Evolutionary conservation across 2,113 vertebrate species (phyloP).

Genomic region (Peromyscus maniculatus): DNA sequence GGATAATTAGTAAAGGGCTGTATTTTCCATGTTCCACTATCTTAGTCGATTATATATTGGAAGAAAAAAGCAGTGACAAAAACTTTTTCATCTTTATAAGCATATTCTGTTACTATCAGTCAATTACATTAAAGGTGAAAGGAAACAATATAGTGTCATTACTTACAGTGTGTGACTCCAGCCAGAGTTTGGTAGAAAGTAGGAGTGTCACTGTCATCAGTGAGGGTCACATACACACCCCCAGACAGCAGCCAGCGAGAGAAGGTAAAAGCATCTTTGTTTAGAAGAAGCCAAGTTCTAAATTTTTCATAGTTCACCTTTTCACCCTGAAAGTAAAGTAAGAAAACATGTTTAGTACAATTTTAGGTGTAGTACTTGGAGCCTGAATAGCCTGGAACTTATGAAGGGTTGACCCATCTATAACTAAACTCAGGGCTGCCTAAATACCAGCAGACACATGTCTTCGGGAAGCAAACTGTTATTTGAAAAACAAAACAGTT

Average conservation of each 20-base stretch:
- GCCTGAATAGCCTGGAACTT: constrained; percentile 38
- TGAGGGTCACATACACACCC: constrained; percentile 97
- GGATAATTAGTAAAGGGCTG: constrained; percentile 6
- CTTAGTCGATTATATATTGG: constrained; percentile 35
- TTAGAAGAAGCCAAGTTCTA: constrained; percentile 96
- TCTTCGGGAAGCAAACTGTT: constrained; percentile 18
- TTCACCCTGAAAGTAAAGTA: constrained; percentile 91
- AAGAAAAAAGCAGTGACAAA: constrained; percentile 50
- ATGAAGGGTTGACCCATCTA: constrained; percentile 41
- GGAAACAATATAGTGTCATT: constrained; percentile 63
- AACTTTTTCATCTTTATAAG: constrained; percentile 1
- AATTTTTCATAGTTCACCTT: constrained; percentile 99
- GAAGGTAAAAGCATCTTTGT: constrained; percentile 98
- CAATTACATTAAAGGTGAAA: constrained; percentile 61
- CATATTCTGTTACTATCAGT: constrained; percentile 41
- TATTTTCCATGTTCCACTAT: background rate
- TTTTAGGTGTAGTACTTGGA: constrained; percentile 51
- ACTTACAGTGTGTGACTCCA: constrained; percentile 99
- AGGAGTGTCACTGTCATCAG: constrained; percentile 98
- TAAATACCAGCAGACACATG: constrained; percentile 8
- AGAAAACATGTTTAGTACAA: constrained; percentile 53
- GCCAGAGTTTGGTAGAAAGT: constrained; percentile 99
- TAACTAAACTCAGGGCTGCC: constrained; percentile 55
- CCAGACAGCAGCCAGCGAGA: constrained; percentile 98
- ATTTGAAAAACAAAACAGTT: constrained; percentile 17